Base-by-base conservation (phyloP, 1,140 invertebrate species). In the Campoletis sonorensis region DNA sequence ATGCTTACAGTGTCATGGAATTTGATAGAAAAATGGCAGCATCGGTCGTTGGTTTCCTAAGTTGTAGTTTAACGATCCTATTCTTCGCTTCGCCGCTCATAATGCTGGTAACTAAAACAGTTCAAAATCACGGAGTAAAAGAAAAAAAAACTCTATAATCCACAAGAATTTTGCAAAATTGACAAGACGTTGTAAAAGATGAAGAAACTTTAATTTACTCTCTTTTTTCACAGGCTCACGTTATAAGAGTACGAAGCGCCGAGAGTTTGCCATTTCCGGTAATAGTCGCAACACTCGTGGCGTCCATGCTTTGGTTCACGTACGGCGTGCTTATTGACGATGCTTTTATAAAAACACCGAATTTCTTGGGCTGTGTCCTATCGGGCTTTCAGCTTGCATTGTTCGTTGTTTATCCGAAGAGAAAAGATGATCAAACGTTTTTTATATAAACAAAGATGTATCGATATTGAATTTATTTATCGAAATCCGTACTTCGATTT, bases 61-160 rank as follows among this genome's bases (percentile, higher is more conserved):
- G 96, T 83, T 96, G 95, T 86, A 86, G 93, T 49, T 91, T 97
- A 8, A 96, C 96, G 15, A 93, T 97, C 64, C 85, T 96, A 64
- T 97, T 96, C 84, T 96, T 97, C 89, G 95, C 95, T 37, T 95
- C 96, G 58, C 97, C 97, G 26, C 92, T 97, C 80, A 95, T 94
- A 27, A 94, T 95, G 85, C 88, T 97, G 83, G 93, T 96, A 90
- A 82, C 79, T 78, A 49, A 70, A 54, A 61, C 1, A 21, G 26
- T 64, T 23, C 4, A 27, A 23, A 26, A 40, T 21, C 23, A 26
- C 33, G 26, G 61, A 15, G 18, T 21, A 16, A 27, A 49, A 49
- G 21, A 78, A 54, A 68, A 73, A 23, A 67, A 80, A 84, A n/a
- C n/a, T n/a, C 81, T 26, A 21, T 33, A 64, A 79, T 37, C 8